Evolutionary conservation across 2,113 vertebrate genomes (phyloP).

Genomic region (Anolis carolinensis): DNA sequence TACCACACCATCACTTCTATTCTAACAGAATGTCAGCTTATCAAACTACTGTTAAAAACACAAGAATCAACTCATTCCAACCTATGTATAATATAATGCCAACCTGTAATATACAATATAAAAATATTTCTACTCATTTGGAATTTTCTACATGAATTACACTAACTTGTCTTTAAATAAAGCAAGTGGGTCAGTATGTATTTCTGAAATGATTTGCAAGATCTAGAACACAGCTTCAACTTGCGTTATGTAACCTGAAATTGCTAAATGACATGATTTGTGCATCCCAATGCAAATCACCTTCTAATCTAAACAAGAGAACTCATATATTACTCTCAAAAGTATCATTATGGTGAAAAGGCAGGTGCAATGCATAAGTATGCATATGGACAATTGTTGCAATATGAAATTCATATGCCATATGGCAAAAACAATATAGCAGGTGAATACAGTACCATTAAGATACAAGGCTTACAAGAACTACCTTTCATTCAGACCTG

Average conservation of each 20-base stretch:
- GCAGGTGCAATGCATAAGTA: conserved; percentile 58
- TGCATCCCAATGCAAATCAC: background rate
- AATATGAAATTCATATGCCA: conserved; percentile 36
- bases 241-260: conserved; percentile 3
- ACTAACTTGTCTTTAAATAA: conserved; percentile 18
- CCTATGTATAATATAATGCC: too few species aligned
- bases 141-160: background rate
- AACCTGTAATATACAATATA: background rate
- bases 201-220: background rate
- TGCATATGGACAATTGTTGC: conserved; percentile 52
- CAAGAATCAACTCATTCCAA: background rate
- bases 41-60: background rate
- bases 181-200: background rate
- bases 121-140: background rate
- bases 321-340: conserved; percentile 47
- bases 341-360: conserved; percentile 53
- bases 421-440: conserved; percentile 56
- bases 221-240: background rate
- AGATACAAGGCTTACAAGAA: background rate
- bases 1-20: background rate
- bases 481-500: background rate
- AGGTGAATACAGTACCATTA: conserved; percentile 40
- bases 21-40: background rate
- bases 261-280: conserved; percentile 2
- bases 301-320: conserved; percentile 46